Conservation (phyloP, 2,888 invertebrate genomes). For the Dioctria rufipes region DNA sequence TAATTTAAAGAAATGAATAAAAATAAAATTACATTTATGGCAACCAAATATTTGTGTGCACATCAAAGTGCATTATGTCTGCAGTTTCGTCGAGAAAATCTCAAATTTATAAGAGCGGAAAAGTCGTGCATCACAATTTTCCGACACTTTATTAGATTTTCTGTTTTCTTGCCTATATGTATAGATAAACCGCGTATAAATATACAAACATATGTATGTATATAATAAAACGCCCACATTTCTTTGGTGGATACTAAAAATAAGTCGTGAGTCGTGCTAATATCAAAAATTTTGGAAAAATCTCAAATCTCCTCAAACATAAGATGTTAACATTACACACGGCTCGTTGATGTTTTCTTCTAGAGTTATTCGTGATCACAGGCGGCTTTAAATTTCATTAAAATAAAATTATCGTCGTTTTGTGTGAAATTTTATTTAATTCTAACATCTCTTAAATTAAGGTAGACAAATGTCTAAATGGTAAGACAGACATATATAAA, state of each 20-base stretch:
- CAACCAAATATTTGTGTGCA: too few relatives aligned
- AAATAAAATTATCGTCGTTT: constrained; percentile 29
- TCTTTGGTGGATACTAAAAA: constrained; percentile 29
- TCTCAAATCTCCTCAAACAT: constrained; percentile 24
- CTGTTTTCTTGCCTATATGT: background rate
- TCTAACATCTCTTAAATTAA: background rate
- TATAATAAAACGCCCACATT: constrained; percentile 22
- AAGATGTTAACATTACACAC: constrained; percentile 37
- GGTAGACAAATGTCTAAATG: background rate
- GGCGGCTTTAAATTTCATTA: constrained; percentile 22
- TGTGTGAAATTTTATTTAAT: background rate
- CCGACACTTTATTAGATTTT: background rate
- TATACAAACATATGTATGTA: background rate
- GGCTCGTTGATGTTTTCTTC: constrained; percentile 32
- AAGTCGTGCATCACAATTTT: background rate
- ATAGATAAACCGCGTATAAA: background rate
- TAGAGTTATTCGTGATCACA: background rate
- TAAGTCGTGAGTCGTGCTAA: constrained; percentile 3
- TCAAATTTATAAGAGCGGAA: background rate
- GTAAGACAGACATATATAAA: background rate
- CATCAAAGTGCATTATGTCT: too few relatives aligned
- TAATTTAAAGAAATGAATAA: too few relatives aligned
- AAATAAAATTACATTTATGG: too few relatives aligned
- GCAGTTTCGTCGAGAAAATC: too few relatives aligned
- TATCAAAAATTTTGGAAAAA: constrained; percentile 22